Evolutionary conservation across 2,113 vertebrate genomes (phyloP).

Genomic region (Archocentrus centrarchus): DNA sequence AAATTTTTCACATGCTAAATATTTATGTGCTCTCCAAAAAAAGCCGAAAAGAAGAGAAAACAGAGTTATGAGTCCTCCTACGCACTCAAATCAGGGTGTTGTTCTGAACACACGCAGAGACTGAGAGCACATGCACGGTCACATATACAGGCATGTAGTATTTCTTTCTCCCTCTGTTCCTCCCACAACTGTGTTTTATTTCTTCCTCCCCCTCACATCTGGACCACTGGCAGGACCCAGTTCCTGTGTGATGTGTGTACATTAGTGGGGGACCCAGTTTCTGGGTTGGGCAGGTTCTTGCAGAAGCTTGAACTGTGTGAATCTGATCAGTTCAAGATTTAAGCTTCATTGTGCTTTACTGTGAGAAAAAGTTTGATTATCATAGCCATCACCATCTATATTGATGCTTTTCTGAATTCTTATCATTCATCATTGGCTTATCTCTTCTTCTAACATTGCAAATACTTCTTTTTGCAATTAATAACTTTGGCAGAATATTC

Average conservation of each 20-base stretch:
- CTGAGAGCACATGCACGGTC: constrained; percentile 16
- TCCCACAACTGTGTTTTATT: constrained; percentile 16
- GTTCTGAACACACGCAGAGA: constrained; percentile 49
- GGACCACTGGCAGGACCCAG: constrained; percentile 65
- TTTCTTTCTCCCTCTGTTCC: constrained; percentile 10
- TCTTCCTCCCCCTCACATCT: constrained; percentile 80
- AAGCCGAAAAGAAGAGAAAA: constrained; percentile 34
- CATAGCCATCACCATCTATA: neutral
- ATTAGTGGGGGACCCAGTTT: constrained; percentile 54
- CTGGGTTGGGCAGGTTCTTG: constrained; percentile 58
- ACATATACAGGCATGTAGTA: neutral
- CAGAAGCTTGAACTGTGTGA: constrained; percentile 27
- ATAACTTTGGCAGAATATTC: neutral
- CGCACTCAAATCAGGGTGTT: constrained; percentile 55
- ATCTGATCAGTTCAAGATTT: constrained; percentile 41
- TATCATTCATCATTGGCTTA: neutral
- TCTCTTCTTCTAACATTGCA: neutral
- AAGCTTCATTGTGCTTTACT: neutral
- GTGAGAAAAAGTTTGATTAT: neutral
- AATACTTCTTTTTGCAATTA: neutral
- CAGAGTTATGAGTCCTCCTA: constrained; percentile 49
- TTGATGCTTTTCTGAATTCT: neutral
- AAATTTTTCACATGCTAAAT: constrained; percentile 33
- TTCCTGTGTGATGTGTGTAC: constrained; percentile 67
- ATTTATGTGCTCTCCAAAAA: constrained; percentile 30